These are phyloP conservation scores for Vanessa cardui DNA, from an alignment of 2,888 invertebrate species.

Conservation along the genomic window DNA sequence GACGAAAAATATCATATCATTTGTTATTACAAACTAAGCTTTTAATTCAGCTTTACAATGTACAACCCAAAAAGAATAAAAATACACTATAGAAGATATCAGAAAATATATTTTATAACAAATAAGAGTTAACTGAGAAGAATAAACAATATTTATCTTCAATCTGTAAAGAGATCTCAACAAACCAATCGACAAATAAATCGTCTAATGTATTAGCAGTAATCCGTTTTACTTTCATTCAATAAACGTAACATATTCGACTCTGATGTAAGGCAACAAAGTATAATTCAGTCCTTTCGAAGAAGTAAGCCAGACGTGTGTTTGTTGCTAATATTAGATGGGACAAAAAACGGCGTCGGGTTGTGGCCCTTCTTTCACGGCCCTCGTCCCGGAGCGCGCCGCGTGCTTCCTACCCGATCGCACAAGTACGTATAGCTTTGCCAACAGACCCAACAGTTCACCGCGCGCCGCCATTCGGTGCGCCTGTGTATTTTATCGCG, in stretches of 20 bases:
- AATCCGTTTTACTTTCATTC: conserved; percentile 37
- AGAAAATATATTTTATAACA: no score
- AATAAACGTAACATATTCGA: conserved; percentile 26
- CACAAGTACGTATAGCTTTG: conserved; percentile 44
- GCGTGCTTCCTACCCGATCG: conserved; percentile 46
- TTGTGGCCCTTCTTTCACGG: conserved; percentile 71
- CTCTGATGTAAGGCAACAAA: conserved; percentile 33
- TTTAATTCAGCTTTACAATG: no score
- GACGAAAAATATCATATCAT: neutral
- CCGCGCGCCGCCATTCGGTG: conserved; percentile 62
- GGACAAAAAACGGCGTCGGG: conserved; percentile 73
- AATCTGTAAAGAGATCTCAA: neutral
- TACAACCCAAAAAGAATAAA: no score
- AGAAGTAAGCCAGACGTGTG: conserved; percentile 60
- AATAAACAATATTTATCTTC: neutral
- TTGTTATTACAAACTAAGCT: neutral
- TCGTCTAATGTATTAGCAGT: conserved; percentile 26
- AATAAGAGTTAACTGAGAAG: no score
- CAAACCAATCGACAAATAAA: conserved; percentile 16
- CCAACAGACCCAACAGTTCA: conserved; percentile 53
- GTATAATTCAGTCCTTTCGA: conserved; percentile 49
- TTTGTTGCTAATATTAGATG: conserved; percentile 74
- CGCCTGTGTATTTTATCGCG: conserved; percentile 55
- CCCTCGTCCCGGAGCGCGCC: conserved; percentile 56
- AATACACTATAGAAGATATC: no score